Conservation (phyloP, 64 coral and sea anemone genomes). For the Porites australiensis region DNA sequence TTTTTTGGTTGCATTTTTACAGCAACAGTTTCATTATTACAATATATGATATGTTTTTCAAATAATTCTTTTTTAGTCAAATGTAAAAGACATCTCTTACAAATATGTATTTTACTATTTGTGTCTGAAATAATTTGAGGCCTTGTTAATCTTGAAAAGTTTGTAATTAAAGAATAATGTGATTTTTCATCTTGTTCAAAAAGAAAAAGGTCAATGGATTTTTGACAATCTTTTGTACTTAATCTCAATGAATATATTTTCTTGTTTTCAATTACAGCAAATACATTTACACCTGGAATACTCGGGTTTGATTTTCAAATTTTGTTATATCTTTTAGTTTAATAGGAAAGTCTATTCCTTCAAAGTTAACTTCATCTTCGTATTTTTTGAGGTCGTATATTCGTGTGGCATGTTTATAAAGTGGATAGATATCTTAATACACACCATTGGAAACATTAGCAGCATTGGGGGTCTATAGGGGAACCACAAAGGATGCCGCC, state of each 20-base stretch:
- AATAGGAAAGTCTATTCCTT: not conserved
- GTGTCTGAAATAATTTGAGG: not conserved
- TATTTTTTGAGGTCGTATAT: not conserved
- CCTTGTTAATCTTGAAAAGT: not conserved
- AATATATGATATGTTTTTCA: too few relatives aligned
- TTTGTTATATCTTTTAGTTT: not conserved
- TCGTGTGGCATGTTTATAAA: too few relatives aligned
- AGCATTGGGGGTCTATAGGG: too few relatives aligned
- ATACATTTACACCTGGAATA: not conserved
- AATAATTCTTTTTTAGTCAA: too few relatives aligned
- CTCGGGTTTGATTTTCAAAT: not conserved
- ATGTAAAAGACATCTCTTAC: too few relatives aligned
- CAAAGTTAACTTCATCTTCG: not conserved
- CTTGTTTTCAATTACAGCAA: not conserved
- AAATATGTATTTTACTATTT: too few relatives aligned
- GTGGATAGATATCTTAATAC: too few relatives aligned
- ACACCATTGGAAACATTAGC: too few relatives aligned
- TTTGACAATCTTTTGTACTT: not conserved
- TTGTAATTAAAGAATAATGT: not conserved
- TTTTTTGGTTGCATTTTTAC: too few relatives aligned
- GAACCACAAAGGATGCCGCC: too few relatives aligned
- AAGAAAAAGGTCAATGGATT: not conserved
- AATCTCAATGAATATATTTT: not conserved
- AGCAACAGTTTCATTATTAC: too few relatives aligned
- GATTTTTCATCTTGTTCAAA: not conserved